These are phyloP conservation scores for Ylistrum balloti DNA, from an alignment of 1,140 invertebrate species.

Conservation along the genomic window DNA sequence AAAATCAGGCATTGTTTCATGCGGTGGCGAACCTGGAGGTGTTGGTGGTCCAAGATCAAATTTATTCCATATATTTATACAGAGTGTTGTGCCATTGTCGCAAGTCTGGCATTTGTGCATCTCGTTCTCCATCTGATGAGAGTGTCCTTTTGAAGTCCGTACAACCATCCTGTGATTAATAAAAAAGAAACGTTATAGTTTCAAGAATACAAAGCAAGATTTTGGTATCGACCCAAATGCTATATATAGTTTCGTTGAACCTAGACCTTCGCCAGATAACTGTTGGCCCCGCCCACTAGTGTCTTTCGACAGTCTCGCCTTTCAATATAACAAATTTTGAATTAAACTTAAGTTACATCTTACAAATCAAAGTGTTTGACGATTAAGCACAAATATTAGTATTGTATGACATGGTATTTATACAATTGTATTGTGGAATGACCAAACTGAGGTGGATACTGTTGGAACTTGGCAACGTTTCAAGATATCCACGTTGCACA, in stretches of 20 bases:
- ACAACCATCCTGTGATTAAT: slow-evolving; percentile 5
- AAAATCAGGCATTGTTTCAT: slow-evolving; percentile 67
- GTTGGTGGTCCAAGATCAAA: slow-evolving; percentile 82
- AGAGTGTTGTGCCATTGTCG: slow-evolving; percentile 49
- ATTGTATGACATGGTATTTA: neutral
- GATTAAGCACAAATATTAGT: neutral
- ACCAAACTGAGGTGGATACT: neutral
- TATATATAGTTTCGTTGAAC: slow-evolving; percentile 46
- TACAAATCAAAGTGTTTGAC: slow-evolving; percentile 1
- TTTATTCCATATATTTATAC: slow-evolving; percentile 84
- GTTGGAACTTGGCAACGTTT: neutral
- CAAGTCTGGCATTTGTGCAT: slow-evolving; percentile 30
- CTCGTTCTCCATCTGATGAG: slow-evolving; percentile 40
- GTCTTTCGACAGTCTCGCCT: neutral
- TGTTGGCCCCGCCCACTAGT: slow-evolving; percentile 43
- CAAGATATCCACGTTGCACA: slow-evolving; percentile 33
- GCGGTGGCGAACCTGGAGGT: slow-evolving; percentile 75
- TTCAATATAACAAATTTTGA: neutral
- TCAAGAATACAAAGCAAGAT: neutral
- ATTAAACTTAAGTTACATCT: neutral
- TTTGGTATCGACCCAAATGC: slow-evolving; percentile 42
- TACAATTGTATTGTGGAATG: neutral
- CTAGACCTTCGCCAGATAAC: slow-evolving; percentile 8
- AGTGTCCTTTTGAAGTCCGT: slow-evolving; percentile 6
- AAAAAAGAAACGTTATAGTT: neutral